These are phyloP conservation scores for Drosophila quinaria DNA, from an alignment of 2,888 invertebrate genomes.

Conservation along the genomic window DNA sequence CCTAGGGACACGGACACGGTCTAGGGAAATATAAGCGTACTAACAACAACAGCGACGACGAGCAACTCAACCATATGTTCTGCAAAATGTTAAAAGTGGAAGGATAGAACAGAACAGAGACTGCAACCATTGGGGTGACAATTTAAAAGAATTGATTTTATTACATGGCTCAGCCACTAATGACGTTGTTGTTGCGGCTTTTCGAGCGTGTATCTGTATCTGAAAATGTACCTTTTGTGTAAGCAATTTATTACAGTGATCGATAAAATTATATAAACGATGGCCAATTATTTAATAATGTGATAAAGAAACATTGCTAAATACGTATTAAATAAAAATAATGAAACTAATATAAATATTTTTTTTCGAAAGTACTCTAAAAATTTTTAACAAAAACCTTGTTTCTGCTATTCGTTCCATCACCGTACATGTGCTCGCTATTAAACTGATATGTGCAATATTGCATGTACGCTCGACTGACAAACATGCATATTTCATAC, in stretches of 20 bases:
- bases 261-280: no score
- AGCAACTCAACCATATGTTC: conserved; percentile 46
- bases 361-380: not conserved
- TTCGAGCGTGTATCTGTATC: conserved; percentile 11
- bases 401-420: no score
- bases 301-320: no score
- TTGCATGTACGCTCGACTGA: conserved; percentile 31
- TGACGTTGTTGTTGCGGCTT: conserved; percentile 65
- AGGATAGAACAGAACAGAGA: conserved; percentile 17
- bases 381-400: not conserved
- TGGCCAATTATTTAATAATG: no score
- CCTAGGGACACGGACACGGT: conserved; percentile 33
- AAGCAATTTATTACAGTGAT: conserved; percentile 51
- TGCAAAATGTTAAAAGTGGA: conserved; percentile 5
- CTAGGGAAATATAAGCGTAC: conserved; percentile 22
- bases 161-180: conserved; percentile 60
- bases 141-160: conserved; percentile 75
- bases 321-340: no score
- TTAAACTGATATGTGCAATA: conserved; percentile 62
- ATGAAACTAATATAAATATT: no score
- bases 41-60: not conserved
- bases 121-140: conserved; percentile 49
- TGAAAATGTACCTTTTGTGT: conserved; percentile 2
- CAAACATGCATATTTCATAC: conserved; percentile 68
- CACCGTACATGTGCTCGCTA: conserved; percentile 10